Base-by-base conservation (phyloP, 2,888 invertebrate species). In the Agapostemon virescens region DNA sequence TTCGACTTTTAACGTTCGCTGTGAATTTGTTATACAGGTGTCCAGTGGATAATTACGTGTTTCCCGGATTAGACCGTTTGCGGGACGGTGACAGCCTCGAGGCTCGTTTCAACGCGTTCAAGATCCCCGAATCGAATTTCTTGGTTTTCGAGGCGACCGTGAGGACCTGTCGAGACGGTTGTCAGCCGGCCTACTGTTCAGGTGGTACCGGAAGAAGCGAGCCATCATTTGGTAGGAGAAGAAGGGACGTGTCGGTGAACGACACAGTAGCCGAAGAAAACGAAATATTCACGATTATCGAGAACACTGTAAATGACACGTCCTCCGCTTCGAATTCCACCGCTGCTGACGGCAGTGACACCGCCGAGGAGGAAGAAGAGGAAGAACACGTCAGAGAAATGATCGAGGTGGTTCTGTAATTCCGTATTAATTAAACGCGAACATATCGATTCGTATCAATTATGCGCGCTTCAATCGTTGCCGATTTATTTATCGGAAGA, bases 81-180 rank as follows among this genome's bases (percentile, higher is more conserved):
- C 95, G 98, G 36, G 97, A 95, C 88, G 96, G 97, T 0, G 97
- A 98, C 90, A 97, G 97, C 5, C 93, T 98, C 72, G 98, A 98
- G 93, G 98, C 98, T 0, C 95, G 97, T 88, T 98, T 98, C 92
- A 98, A 98, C 92, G 98, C 98, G 0, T 98, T 98, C 91, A 98
- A 98, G 93, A 98, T 98, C 85, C 98, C 98, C 0, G 98, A 98
- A 93, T 98, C 98, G 0, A 98, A 98, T 93, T 98, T 98, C 94
- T 93, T 98, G 86, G 97, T 98, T 0, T 98, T 98, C 90, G 98
- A 98, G 93, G 98, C 98, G 0, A 98, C 97, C 0, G 98, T 98
- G 0, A 94, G 97, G 76, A 97, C 97, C 0, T 98, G 98, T 88
- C 94, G 97, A 61, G 97, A 97, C 69, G 97, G 97, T 11, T 98